Base-by-base conservation (phyloP, 2,888 invertebrate species). In the Pelosia muscerda region DNA sequence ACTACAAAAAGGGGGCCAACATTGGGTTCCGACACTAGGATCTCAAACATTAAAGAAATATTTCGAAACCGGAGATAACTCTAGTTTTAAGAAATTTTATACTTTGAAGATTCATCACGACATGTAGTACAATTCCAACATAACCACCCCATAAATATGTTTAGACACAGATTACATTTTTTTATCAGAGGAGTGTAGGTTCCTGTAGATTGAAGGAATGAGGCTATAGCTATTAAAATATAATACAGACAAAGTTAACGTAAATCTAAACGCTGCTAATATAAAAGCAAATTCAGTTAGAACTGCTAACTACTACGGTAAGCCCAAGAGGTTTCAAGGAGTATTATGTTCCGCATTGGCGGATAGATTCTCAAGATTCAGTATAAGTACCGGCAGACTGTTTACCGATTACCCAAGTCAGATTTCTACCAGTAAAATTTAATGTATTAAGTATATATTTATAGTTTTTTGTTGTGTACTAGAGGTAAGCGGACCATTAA, bases 241-340 rank as follows among this genome's bases (percentile, higher is more conserved):
- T 57, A 53, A 22, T 8, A 54, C 23, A 6, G 25, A 10, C 38
- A 57, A 64, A 25, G 22, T 23, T 22, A 34, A 55, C 15, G 10
- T 10, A 26, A 23, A 49, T 26, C 49, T 49, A 28, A 61, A 26
- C 22, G 8, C n/a, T 8, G 5, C 13, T 61, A 26, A 59, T 34
- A 11, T n/a, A 11, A 19, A 61, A 38, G 10, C 58, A 31, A 58
- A 58, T 58, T 58, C 25, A 60, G 23, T 59, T 55, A 31, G 59
- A 60, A 54, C 60, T 59, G 38, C 10, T 56, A 42, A 22, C 10
- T 56, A 49, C 60, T 73, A 49, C 19, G 8, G 66, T 42, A 58
- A 71, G 69, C 72, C 75, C 58, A 71, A 73, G 72, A 72, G 76
- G 75, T 81, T 75, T 78, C 76, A 80, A 74, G 71, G 74, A 78